phyloP scores from a whole-genome alignment of 2,797 vertebrate species.

The Anisognathus igniventris region DNA sequence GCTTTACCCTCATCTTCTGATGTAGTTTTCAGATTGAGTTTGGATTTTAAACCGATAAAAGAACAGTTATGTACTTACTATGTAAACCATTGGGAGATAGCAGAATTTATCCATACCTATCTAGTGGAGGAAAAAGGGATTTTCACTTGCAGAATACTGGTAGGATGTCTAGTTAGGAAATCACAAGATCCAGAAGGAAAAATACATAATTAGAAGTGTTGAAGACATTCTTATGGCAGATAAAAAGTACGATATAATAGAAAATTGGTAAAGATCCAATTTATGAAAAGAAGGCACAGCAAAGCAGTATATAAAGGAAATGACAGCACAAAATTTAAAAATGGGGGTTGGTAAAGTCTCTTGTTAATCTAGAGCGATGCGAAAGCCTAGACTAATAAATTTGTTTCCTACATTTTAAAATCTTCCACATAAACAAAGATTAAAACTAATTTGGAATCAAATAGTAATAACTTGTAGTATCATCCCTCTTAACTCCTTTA shows the following conservation, averaged over 20 bases:
- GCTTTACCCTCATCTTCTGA: constrained; percentile 44
- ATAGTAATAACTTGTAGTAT: neutral
- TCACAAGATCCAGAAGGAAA: neutral
- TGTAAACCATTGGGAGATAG: neutral
- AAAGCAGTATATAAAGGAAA: neutral
- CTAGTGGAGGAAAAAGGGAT: neutral
- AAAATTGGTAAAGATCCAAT: neutral
- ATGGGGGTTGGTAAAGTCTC: neutral
- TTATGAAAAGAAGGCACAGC: neutral
- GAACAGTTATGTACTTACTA: neutral
- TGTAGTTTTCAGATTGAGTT: neutral
- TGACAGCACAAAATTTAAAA: constrained; percentile 40
- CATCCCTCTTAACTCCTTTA: constrained; percentile 4
- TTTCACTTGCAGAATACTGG: neutral
- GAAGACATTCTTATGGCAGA: neutral
- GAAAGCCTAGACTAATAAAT: constrained; percentile 14
- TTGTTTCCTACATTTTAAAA: constrained; percentile 10
- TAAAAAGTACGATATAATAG: neutral
- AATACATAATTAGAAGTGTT: neutral
- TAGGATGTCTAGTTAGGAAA: neutral
- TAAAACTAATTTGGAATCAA: constrained; percentile 29
- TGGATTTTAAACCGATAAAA: neutral
- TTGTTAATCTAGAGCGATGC: constrained; percentile 44
- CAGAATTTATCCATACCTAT: neutral
- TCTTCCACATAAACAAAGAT: constrained; percentile 29